Base-by-base conservation (phyloP, 2,797 vertebrate genomes). In the Furcifer pardalis region DNA sequence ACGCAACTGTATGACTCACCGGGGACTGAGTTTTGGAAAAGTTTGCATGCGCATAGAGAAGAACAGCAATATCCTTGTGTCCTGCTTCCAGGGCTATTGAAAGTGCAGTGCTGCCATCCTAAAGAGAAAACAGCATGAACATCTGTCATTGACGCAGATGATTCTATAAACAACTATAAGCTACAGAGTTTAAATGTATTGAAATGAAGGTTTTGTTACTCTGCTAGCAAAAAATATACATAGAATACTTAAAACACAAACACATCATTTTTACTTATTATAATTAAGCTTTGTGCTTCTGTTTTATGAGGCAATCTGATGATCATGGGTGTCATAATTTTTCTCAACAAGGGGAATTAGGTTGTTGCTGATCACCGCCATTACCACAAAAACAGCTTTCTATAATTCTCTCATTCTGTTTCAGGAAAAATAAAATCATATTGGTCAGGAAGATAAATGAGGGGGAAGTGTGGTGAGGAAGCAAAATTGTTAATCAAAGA, bases 51-150 rank as follows among this genome's bases (percentile, higher is more conserved):
- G 98, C 98, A 0, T 99, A 99, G 35, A 99, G 97, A 89, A 99
- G 93, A 94, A 99, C 96, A 0, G 98, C 98, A 56, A 99, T 99
- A 94, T 99, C 98, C 91, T 99, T 99, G 94, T 99, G 98, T 93
- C 98, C 98, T 0, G 98, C 98, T 91, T 99, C 98, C 96, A 99
- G 96, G 91, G 98, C 97, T 82, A 99, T 99, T 7, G 98, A 99
- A 95, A 99, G 95, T 12, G 98, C 98, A 2, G 97, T 98, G 87
- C 98, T 99, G 93, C 97, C 98, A 87, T 99, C 98, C 98, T 99
- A 87, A 6, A 89, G 12, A n/a, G 23, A 90, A 84, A 77, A 65
- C 89, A 5, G 8, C 21, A 71, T 37, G 40, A 23, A 63, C 49
- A 35, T 69, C 30, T 27, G 27, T 46, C 77, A 19, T 66, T 79